Evolutionary conservation across 2,113 vertebrate species (phyloP).

Genomic region (Indicator indicator): DNA sequence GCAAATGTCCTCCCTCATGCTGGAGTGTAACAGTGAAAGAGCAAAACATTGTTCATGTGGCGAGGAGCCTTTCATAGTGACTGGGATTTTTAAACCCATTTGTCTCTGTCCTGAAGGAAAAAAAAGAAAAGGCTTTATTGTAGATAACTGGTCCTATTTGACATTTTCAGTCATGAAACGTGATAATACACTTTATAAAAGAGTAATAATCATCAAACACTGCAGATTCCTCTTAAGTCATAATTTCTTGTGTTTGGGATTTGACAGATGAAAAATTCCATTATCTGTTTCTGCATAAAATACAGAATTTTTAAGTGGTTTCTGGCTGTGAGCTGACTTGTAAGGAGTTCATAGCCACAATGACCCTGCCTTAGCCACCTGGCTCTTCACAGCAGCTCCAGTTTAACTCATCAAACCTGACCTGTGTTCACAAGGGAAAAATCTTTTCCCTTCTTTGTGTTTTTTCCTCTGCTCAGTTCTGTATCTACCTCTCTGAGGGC

Average conservation of each 20-base stretch:
- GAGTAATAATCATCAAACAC: background rate
- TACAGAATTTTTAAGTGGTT: background rate
- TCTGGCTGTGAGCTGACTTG: background rate
- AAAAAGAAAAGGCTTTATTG: background rate
- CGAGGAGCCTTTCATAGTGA: background rate
- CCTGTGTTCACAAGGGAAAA: background rate
- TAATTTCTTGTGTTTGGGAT: background rate
- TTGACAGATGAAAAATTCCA: background rate
- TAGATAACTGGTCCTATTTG: background rate
- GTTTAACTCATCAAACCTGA: background rate
- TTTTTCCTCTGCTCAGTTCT: background rate
- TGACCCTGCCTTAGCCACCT: background rate
- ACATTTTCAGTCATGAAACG: background rate
- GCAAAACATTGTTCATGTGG: background rate
- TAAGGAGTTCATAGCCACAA: background rate
- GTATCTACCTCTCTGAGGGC: background rate
- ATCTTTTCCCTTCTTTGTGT: background rate
- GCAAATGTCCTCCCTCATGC: background rate
- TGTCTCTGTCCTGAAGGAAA: background rate
- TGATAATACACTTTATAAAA: background rate
- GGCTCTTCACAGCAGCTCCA: background rate
- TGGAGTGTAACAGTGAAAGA: background rate
- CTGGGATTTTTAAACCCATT: background rate
- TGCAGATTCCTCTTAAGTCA: background rate
- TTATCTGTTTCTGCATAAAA: background rate